These are phyloP conservation scores for Ptilonorhynchus violaceus DNA, from an alignment of 2,113 vertebrate genomes.

Conservation along the genomic window DNA sequence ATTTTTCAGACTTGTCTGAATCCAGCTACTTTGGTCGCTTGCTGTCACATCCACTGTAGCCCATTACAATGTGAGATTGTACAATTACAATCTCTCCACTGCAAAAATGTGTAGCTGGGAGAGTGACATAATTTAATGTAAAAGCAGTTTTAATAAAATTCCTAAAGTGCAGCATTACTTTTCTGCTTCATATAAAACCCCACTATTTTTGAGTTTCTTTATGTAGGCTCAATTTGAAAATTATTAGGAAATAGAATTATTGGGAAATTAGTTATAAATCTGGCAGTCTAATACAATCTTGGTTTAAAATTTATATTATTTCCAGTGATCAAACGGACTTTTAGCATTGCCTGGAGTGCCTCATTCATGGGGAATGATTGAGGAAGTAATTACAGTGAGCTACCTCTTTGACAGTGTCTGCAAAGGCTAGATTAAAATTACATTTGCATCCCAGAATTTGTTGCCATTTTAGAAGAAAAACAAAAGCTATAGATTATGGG, in stretches of 20 bases:
- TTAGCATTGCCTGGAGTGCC: slow-evolving; percentile 66
- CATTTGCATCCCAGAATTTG: slow-evolving; percentile 40
- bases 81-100: background rate
- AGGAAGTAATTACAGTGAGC: slow-evolving; percentile 70
- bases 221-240: slow-evolving; percentile 40
- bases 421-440: slow-evolving; percentile 67
- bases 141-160: slow-evolving; percentile 45
- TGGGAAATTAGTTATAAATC: slow-evolving; percentile 59
- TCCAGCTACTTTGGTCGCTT: background rate
- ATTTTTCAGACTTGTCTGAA: background rate
- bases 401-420: slow-evolving; percentile 44
- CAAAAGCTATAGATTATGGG: background rate
- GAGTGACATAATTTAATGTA: background rate
- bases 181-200: slow-evolving; percentile 33
- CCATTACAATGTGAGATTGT: too few species aligned
- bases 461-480: slow-evolving; percentile 30
- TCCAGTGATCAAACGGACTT: slow-evolving; percentile 68
- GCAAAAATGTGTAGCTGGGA: background rate
- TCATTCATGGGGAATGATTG: slow-evolving; percentile 64
- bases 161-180: background rate
- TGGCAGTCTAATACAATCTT: slow-evolving; percentile 54
- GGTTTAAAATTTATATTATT: slow-evolving; percentile 64
- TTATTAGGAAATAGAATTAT: slow-evolving; percentile 54
- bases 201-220: slow-evolving; percentile 6
- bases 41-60: background rate